Base-by-base conservation (phyloP, 1,140 invertebrate species). In the Adoxophyes honmai region DNA sequence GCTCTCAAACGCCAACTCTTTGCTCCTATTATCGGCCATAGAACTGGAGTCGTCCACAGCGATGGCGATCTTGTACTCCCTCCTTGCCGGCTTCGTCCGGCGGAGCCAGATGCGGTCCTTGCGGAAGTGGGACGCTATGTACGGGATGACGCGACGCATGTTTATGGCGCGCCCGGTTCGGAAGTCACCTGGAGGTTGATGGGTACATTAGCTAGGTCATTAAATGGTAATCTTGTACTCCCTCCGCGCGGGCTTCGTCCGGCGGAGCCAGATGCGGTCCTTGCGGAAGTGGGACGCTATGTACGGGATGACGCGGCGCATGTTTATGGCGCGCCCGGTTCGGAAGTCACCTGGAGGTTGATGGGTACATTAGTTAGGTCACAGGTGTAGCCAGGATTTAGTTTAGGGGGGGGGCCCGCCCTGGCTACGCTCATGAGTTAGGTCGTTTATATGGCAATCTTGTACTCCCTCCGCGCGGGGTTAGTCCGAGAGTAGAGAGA, bases 81-180 rank as follows among this genome's bases (percentile, higher is more conserved):
- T 91, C 80, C 99, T 97, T 0, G 96, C 97, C 0, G 97, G 97
- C 87, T 98, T 98, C 0, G 96, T 99, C 44, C 99, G 90, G 42
- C 98, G 90, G 64, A 99, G 74, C 99, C 99, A 99, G 74, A 99
- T 99, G 82, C 99, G 98, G 78, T 99, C 98, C 80, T 99, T 99
- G 34, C 98, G 92, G 87, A 99, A 99, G 81, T 99, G 95, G 72
- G 98, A 99, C 5, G 99, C 99, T 71, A 99, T 98, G 84, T 99
- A 99, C 0, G 98, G 96, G 75, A 99, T 99, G 1, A 98, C 95
- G 62, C 92, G 80, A 10, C 98, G 92, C 98, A 99, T 99, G 86
- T 99, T 99, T 13, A 99, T 94, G 28, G 99, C 91, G 67, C 97
- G 96, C 4, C 99, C 99, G 1, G 97, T 99, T 58, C 97, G 92